Evolutionary conservation across 2,113 vertebrate species (phyloP).

Genomic region (Psittacara wagleri): DNA sequence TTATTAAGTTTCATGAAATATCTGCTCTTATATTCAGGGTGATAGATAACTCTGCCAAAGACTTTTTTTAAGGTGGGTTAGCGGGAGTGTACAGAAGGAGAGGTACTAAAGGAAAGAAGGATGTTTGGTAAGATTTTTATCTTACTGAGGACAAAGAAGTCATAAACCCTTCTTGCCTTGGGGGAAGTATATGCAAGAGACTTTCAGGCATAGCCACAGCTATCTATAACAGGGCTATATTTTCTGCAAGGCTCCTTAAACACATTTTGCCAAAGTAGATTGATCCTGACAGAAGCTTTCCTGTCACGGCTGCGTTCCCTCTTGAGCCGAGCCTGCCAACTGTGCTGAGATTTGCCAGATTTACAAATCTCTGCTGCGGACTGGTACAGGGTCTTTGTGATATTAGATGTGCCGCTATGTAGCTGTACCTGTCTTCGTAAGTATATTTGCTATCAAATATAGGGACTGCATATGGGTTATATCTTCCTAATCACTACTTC

Average conservation of each 20-base stretch:
- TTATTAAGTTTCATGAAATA: constrained; percentile 61
- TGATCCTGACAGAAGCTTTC: constrained; percentile 26
- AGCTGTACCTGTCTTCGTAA: background rate
- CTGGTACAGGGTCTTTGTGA: background rate
- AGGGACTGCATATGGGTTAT: background rate
- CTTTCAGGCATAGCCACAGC: background rate
- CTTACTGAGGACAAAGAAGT: constrained; percentile 16
- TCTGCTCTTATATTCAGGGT: background rate
- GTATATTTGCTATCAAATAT: background rate
- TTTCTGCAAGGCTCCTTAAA: background rate
- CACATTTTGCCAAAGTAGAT: background rate
- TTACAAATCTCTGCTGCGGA: background rate
- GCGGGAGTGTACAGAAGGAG: background rate
- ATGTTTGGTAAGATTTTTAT: background rate
- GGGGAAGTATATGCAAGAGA: background rate
- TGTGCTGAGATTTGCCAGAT: constrained; percentile 4
- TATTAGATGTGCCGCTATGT: background rate
- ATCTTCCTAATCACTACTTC: background rate
- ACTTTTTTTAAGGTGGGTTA: background rate
- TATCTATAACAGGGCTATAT: background rate
- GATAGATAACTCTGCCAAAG: background rate
- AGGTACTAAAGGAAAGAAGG: background rate
- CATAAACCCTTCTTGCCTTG: constrained; percentile 13
- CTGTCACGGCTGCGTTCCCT: background rate
- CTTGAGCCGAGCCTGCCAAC: background rate